Base-by-base conservation (phyloP, 2,113 vertebrate genomes). In the Serilophus lunatus region DNA sequence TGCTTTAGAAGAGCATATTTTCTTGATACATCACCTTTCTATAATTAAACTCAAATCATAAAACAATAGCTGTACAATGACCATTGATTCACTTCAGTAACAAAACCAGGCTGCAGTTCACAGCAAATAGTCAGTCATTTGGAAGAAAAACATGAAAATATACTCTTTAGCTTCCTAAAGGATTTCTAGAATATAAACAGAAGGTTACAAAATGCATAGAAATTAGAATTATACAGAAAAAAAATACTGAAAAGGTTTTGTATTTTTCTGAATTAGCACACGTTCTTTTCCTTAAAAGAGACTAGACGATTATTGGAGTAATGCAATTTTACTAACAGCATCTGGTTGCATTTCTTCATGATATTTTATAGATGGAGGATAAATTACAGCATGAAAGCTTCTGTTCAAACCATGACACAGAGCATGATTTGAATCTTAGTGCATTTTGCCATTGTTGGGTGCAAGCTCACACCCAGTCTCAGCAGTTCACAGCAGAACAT, bases 1-100 rank as follows among this genome's bases (percentile, higher is more conserved):
- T 93, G 96, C 91, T 98, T 98, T 98, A 98, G 96, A 97, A 97
- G 96, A 97, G 98, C 97, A 96, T 98, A 92, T 97, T 98, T 97
- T 97, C 97, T 97, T 97, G 98, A 98, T 96, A 97, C 96, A 95
- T 97, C 88, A 68, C 87, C 97, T 97, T 97, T 94, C 91, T 95
- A 88, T 97, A 97, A 98, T 98, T 98, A 97, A 97, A 96, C 96
- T 95, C 50, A 88, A 97, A 96, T 96, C 95, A 88, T 97, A 97
- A 97, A 97, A 70, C 91, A 92, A 70, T 97, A 97, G 89, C 95
- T 97, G 93, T 94, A 93, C 95, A 92, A 86, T 96, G 95, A 95
- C 93, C 92, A 95, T 94, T 53, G 95, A 87, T 97, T 94, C 88
- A 93, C 95, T 96, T 97, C 95, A 94, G 95, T 97, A 98, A 95